Evolutionary conservation across 2,113 vertebrate genomes (phyloP), one percentile per base, ranked within the genome.

Genomic region (Paratilapia polleni): DNA sequence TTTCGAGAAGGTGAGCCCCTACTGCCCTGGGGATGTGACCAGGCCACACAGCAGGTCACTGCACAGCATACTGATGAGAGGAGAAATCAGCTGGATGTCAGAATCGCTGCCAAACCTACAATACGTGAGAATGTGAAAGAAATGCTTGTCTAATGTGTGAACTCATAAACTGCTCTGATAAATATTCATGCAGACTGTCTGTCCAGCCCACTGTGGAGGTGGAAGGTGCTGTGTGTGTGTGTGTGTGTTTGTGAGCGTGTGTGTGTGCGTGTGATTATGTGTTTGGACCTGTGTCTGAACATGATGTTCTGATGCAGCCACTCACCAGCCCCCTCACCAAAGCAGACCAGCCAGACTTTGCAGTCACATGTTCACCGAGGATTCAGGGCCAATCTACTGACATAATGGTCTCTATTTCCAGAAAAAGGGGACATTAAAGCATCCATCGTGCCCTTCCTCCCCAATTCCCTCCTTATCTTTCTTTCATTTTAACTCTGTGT

Each of bases 131-230:
- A 78, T 66, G 70, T 79, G 81, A 86, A 64, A 70, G 59, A 85
- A 79, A 78, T 4, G 34, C 24, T 10, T 64, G 31, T 63, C 61
- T 81, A 82, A 91, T 73, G 80, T 86, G 82, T 58, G 80, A 88
- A 90, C 62, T 90, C 87, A 89, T 90, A 91, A 86, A 6, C 64
- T 38, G 77, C 77, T 89, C 54, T 49, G 73, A 91, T 93, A 86
- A 90, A 93, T 94, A 93, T 93, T 92, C 87, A 92, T 87, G 83
- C 43, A 22, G 88, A 78, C 88, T 78, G 88, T 89, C 89, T 90
- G 78, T 59, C 84, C 82, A 83, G 90, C 89, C 91, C 89, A 91
- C 86, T 91, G 92, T 84, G 93, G 92, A 87, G 92, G 92, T 89
- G 92, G 91, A 90, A 88, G 88, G 87, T 83, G 88, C 22, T 83